These are phyloP conservation scores for Melanargia galathea DNA, from an alignment of 2,888 invertebrate genomes.

Conservation along the genomic window DNA sequence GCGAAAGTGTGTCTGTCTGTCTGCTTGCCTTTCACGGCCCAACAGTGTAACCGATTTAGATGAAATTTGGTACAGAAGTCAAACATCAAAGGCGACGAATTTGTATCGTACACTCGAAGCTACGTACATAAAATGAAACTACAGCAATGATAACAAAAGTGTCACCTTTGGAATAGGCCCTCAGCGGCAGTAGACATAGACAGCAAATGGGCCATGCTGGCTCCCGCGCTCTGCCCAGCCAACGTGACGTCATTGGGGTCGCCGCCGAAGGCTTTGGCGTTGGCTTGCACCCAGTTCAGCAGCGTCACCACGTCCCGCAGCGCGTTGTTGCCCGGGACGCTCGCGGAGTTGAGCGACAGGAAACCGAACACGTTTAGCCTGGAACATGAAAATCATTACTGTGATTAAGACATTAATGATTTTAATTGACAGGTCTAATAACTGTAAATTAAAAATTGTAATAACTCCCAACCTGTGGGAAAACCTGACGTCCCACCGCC, in stretches of 20 bases:
- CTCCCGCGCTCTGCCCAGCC: slow-evolving; percentile 74
- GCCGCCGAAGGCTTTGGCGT: slow-evolving; percentile 67
- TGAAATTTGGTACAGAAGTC: too few species aligned
- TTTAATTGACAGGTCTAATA: too few species aligned
- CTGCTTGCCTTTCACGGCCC: too few species aligned
- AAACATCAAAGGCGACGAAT: too few species aligned
- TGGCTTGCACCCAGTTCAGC: slow-evolving; percentile 67
- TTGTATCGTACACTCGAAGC: too few species aligned
- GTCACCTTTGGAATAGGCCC: slow-evolving; percentile 63
- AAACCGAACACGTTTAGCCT: slow-evolving; percentile 74
- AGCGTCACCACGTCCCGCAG: slow-evolving; percentile 70
- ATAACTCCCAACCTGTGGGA: too few species aligned
- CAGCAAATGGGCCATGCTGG: slow-evolving; percentile 59
- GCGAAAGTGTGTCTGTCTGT: too few species aligned
- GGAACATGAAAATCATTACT: slow-evolving; percentile 41
- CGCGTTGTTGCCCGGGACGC: slow-evolving; percentile 73
- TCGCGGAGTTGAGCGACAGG: slow-evolving; percentile 61
- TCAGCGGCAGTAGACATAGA: slow-evolving; percentile 59
- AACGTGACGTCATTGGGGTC: slow-evolving; percentile 67
- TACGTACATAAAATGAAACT: background rate
- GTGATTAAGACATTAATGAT: background rate
- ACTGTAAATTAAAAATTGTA: too few species aligned
- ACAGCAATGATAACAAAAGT: background rate
- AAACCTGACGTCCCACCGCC: too few species aligned
- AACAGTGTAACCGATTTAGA: too few species aligned